phyloP scores from a whole-genome alignment of 2,113 vertebrate species.

The Protobothrops mucrosquamatus region DNA sequence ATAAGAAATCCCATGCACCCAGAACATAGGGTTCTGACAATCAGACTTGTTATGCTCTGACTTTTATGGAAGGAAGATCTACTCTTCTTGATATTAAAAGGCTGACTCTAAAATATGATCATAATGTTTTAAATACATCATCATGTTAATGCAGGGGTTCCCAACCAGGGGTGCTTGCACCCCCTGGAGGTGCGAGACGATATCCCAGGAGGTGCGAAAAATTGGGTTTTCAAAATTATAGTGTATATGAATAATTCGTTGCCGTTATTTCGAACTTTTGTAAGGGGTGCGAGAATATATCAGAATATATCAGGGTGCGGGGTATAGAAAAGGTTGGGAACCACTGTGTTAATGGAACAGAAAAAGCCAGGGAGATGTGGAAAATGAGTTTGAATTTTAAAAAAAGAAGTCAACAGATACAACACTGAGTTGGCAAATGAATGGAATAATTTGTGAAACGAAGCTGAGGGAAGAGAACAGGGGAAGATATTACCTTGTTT shows the following conservation, averaged over 20 bases:
- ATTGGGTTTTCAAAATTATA: no score
- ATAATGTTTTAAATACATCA: not conserved
- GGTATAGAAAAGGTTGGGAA: no score
- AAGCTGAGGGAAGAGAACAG: not conserved
- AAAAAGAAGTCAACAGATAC: not conserved
- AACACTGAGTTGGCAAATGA: not conserved
- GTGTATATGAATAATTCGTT: no score
- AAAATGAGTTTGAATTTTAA: not conserved
- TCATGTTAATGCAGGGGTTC: fast-evolving
- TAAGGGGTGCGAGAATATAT: no score
- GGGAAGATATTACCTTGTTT: not conserved
- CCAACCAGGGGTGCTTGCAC: no score
- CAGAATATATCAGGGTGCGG: no score
- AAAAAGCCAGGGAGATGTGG: not conserved
- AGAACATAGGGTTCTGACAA: not conserved
- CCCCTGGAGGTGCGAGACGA: no score
- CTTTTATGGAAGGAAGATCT: not conserved
- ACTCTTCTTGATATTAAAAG: not conserved
- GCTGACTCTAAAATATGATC: not conserved
- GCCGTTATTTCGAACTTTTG: no score
- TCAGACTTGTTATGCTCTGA: constrained; percentile 38
- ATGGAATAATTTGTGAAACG: not conserved
- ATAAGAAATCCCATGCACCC: no score
- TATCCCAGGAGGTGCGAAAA: no score
- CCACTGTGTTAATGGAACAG: fast-evolving